phyloP scores from a whole-genome alignment of 1,140 invertebrate species.

The Rhynchophorus ferrugineus region DNA sequence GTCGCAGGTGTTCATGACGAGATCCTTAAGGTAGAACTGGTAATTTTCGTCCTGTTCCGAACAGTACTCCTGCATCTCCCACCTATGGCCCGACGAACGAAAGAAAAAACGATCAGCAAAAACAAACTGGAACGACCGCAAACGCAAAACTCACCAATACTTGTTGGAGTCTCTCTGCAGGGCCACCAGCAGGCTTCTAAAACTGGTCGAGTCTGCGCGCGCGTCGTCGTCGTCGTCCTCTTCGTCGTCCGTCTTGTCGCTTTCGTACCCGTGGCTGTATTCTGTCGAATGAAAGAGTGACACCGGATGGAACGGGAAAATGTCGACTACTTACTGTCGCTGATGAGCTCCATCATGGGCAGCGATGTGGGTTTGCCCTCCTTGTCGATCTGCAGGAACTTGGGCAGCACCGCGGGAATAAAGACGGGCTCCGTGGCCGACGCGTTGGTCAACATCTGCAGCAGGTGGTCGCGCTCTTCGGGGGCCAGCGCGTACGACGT shows the following conservation, averaged over 20 bases:
- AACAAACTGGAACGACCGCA: neutral
- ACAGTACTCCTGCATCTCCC: neutral
- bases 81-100: neutral
- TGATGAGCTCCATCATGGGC: neutral
- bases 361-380: neutral
- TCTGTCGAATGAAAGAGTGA: too few relatives aligned
- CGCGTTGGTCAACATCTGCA: neutral
- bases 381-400: neutral
- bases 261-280: neutral
- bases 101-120: neutral
- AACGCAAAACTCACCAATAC: neutral
- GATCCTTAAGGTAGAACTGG: neutral
- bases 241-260: neutral
- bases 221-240: neutral
- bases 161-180: neutral
- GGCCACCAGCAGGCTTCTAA: neutral
- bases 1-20: neutral
- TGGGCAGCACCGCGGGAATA: neutral
- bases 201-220: neutral
- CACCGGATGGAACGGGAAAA: too few relatives aligned
- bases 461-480: neutral
- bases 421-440: neutral
- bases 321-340: neutral
- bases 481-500: neutral
- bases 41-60: neutral